Evolutionary conservation across 2,797 vertebrate genomes (phyloP).

Genomic region (Furcifer pardalis): DNA sequence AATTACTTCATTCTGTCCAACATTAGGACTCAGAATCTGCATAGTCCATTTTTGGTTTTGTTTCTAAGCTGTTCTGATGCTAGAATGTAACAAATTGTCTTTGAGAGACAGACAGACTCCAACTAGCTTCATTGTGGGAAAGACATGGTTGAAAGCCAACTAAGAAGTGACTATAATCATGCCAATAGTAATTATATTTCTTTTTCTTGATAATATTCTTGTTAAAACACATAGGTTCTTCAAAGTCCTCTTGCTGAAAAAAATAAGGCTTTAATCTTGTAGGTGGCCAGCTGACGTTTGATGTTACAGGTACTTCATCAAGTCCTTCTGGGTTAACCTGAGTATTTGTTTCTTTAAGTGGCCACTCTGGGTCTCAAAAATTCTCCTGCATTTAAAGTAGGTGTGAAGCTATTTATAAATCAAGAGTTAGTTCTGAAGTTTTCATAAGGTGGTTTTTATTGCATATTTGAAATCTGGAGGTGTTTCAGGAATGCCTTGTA

Average conservation of each 20-base stretch:
- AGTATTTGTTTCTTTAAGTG: slow-evolving; percentile 58
- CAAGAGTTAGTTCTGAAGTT: slow-evolving; percentile 68
- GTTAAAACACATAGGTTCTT: slow-evolving; percentile 40
- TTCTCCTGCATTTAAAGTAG: slow-evolving; percentile 61
- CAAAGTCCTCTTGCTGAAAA: slow-evolving; percentile 47
- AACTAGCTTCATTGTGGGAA: neutral
- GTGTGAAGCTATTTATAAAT: slow-evolving; percentile 74
- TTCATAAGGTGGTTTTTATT: slow-evolving; percentile 78
- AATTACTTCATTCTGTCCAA: too few species aligned
- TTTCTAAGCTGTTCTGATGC: too few species aligned
- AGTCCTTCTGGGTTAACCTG: slow-evolving; percentile 50
- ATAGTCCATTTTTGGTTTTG: neutral
- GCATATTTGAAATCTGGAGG: slow-evolving; percentile 80
- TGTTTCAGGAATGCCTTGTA: slow-evolving; percentile 82
- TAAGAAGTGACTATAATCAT: neutral
- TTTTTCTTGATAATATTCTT: slow-evolving; percentile 48
- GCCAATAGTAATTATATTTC: neutral
- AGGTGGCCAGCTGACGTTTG: slow-evolving; percentile 64
- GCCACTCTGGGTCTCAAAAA: slow-evolving; percentile 61
- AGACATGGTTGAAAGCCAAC: neutral
- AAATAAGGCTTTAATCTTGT: slow-evolving; percentile 59
- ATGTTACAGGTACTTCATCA: slow-evolving; percentile 62
- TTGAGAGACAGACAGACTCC: neutral
- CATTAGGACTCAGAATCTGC: neutral
- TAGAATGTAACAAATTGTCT: neutral